A percentile compares a stretch with the other conserved stretches of the same genome.
Conservation (phyloP, 2,113 vertebrate species). For the Epinephelus cyanopodus region DNA sequence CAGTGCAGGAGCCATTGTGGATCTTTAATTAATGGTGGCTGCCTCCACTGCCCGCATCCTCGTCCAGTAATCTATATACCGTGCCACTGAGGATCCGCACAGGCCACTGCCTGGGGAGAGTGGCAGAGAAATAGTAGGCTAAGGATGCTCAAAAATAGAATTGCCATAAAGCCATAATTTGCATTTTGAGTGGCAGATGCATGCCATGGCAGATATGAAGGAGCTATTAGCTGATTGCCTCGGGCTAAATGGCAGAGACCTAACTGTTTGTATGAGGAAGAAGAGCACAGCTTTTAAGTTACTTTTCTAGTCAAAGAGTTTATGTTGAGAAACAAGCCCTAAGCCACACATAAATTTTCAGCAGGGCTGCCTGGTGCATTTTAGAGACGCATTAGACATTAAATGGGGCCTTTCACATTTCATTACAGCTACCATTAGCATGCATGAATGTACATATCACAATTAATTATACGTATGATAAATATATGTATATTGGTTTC, state of each 20-base stretch:
- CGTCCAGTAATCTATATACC: conserved; percentile 77
- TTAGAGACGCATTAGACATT: conserved; percentile 60
- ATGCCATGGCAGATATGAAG: conserved; percentile 62
- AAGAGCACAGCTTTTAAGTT: conserved; percentile 52
- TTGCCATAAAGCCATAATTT: conserved; percentile 69
- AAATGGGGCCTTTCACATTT: conserved; percentile 62
- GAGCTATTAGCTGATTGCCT: conserved; percentile 64
- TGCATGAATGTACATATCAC: conserved; percentile 47
- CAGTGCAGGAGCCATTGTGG: conserved; percentile 75
- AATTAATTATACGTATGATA: conserved; percentile 50
- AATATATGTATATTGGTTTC: conserved; percentile 22
- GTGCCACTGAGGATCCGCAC: conserved; percentile 47
- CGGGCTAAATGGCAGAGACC: conserved; percentile 34
- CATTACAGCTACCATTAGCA: conserved; percentile 56
- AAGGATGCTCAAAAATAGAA: conserved; percentile 60
- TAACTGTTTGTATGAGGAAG: conserved; percentile 51
- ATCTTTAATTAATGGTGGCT: conserved; percentile 84
- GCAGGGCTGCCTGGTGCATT: conserved; percentile 44
- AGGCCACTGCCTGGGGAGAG: conserved; percentile 35
- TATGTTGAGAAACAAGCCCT: conserved; percentile 55
- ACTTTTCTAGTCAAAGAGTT: conserved; percentile 57
- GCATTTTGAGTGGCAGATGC: conserved; percentile 77
- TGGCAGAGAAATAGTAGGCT: conserved; percentile 23
- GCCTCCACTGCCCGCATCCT: conserved; percentile 65
- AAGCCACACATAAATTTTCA: conserved; percentile 62